Conservation (phyloP, 1,140 invertebrate species). For the Drosophila prosaltans region DNA sequence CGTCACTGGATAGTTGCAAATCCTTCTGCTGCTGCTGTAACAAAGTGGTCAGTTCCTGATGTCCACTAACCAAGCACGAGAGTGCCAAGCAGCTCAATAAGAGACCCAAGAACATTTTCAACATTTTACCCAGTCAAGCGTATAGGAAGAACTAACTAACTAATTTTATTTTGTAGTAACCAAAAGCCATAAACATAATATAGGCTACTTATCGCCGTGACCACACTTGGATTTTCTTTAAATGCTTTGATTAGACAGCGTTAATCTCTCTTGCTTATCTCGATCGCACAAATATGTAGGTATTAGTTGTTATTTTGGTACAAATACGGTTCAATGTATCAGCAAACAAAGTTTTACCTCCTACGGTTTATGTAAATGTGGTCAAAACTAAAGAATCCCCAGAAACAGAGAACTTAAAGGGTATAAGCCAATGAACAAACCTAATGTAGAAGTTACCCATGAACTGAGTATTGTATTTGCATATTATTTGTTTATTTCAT, state of each 20-base stretch:
- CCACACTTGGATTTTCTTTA: conserved; percentile 61
- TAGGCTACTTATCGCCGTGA: conserved; percentile 43
- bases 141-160: conserved; percentile 40
- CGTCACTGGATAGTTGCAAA: conserved; percentile 48
- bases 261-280: conserved; percentile 57
- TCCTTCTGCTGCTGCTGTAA: conserved; percentile 51
- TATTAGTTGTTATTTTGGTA: conserved; percentile 5
- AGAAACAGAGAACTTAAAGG: no score
- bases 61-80: conserved; percentile 22
- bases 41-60: conserved; percentile 50
- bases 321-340: conserved; percentile 37
- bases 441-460: no score
- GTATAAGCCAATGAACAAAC: no score
- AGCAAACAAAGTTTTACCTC: conserved; percentile 33
- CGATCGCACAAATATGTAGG: conserved; percentile 26
- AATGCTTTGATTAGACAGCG: conserved; percentile 44
- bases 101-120: conserved; percentile 30
- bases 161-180: conserved; percentile 20
- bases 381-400: no score
- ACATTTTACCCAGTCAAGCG: conserved; percentile 36
- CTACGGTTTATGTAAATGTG: conserved; percentile 9
- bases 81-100: conserved; percentile 29
- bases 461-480: no score
- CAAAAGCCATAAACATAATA: conserved; percentile 33
- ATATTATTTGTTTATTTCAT: not conserved